phyloP scores from a whole-genome alignment of 2,797 vertebrate species.

The Chiloscyllium punctatum region DNA sequence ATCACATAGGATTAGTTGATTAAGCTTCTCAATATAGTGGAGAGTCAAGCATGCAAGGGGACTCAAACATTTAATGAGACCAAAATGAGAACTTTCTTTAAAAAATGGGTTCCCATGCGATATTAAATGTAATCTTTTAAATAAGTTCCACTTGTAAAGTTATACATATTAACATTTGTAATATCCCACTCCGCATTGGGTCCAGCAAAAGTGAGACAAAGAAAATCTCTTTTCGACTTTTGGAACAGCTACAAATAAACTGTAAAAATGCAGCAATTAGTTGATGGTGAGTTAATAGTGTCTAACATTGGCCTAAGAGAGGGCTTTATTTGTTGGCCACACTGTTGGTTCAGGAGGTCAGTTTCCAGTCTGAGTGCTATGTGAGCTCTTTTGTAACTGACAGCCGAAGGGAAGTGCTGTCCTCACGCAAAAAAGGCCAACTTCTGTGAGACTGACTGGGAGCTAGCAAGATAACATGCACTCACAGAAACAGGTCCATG shows the following conservation, averaged over 20 bases:
- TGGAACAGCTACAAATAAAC: constrained; percentile 53
- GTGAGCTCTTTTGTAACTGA: constrained; percentile 30
- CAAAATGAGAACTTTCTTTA: neutral
- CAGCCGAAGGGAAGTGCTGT: constrained; percentile 25
- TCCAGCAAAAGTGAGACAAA: constrained; percentile 43
- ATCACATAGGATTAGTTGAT: neutral
- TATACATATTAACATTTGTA: constrained; percentile 47
- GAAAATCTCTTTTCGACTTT: constrained; percentile 43
- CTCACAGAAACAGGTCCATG: neutral
- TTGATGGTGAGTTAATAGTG: neutral
- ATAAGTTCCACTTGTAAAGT: neutral
- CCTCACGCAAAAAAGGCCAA: constrained; percentile 33
- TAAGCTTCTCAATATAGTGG: neutral
- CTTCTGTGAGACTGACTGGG: neutral
- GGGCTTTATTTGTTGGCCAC: neutral
- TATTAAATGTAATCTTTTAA: neutral
- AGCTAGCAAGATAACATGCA: constrained; percentile 7
- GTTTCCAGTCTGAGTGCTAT: constrained; percentile 32
- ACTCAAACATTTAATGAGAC: constrained; percentile 11
- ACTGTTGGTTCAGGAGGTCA: constrained; percentile 8
- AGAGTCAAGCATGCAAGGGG: constrained; percentile 13
- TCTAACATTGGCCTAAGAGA: neutral
- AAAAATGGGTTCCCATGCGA: neutral
- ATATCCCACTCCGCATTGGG: constrained; percentile 48
- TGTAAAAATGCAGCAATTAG: neutral